A percentile compares a stretch with the other conserved stretches of the same genome.
These are phyloP conservation scores for Nephrotoma appendiculata DNA, from an alignment of 2,888 invertebrate genomes.

Conservation along the genomic window DNA sequence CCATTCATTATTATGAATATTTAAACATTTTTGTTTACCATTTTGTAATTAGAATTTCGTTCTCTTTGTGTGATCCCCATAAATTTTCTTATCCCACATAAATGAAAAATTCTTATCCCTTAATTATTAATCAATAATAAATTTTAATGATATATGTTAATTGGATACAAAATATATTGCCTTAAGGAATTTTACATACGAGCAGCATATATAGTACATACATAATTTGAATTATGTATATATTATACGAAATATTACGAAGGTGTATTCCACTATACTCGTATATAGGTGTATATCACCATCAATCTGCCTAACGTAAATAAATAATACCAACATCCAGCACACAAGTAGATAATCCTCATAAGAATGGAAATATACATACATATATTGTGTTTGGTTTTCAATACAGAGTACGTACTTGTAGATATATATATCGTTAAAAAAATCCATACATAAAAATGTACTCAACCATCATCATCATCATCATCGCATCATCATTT, in stretches of 20 bases:
- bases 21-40: not conserved
- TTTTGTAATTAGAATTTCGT: not conserved
- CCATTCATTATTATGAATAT: not conserved
- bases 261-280: not conserved
- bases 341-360: not conserved
- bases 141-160: not conserved
- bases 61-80: not conserved
- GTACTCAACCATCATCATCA: not conserved
- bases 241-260: not conserved
- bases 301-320: not conserved
- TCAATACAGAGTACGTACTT: not conserved
- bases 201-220: not conserved
- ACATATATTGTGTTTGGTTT: not conserved
- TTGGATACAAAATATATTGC: not conserved
- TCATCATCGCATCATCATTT: not conserved
- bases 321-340: not conserved
- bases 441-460: not conserved
- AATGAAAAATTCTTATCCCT: not conserved
- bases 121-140: not conserved
- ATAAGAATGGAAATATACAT: not conserved
- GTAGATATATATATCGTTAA: not conserved
- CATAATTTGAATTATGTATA: not conserved
- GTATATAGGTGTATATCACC: not conserved
- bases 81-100: not conserved
- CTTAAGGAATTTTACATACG: not conserved